Evolutionary conservation across 2,113 vertebrate species (phyloP).

Genomic region (Oryctolagus cuniculus): DNA sequence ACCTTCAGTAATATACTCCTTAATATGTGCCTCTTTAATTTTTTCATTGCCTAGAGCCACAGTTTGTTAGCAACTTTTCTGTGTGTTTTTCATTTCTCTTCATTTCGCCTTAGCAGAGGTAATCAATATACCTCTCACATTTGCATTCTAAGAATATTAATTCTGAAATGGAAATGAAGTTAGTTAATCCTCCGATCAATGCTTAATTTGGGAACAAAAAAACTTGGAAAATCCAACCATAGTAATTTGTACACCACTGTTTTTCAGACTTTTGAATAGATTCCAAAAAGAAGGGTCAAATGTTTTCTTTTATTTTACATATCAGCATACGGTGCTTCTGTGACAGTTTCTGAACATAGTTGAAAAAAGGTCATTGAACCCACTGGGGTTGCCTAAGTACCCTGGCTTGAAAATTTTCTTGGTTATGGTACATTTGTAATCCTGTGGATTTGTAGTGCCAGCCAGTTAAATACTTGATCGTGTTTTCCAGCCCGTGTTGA

Average conservation of each 20-base stretch:
- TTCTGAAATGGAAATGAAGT: slow-evolving; percentile 32
- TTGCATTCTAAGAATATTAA: slow-evolving; percentile 25
- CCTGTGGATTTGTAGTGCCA: slow-evolving; percentile 14
- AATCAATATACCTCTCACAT: neutral
- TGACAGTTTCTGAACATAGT: slow-evolving; percentile 3
- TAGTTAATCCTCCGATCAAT: neutral
- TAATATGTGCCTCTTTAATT: neutral
- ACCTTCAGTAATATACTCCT: neutral
- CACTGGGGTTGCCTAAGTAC: neutral
- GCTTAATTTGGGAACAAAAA: neutral
- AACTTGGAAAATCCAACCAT: neutral
- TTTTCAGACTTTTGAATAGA: neutral
- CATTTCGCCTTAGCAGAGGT: neutral
- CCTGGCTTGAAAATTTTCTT: neutral
- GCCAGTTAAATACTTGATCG: neutral
- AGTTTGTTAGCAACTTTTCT: neutral
- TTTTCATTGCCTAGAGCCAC: neutral
- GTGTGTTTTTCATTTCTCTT: neutral
- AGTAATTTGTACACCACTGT: slow-evolving; percentile 1
- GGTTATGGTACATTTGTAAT: slow-evolving; percentile 2
- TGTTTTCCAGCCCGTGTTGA: neutral
- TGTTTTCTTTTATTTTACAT: neutral
- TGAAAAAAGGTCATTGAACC: neutral
- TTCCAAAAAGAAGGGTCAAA: neutral
- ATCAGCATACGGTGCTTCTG: neutral